phyloP scores from a whole-genome alignment of 2,888 invertebrate species.

The Caenorhabditis sp. region DNA sequence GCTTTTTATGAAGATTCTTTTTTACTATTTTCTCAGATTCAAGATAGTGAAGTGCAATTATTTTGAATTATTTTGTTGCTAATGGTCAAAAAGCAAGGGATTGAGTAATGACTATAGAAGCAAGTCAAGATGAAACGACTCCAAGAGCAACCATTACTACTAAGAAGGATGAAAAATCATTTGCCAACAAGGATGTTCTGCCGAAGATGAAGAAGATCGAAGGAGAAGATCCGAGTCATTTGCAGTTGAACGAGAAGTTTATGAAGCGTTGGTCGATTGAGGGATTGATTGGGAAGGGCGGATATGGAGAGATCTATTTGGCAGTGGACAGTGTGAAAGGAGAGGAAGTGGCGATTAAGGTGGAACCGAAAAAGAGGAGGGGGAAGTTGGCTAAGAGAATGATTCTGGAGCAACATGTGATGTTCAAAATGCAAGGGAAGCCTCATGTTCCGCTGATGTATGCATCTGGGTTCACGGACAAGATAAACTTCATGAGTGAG shows the following conservation, averaged over 20 bases:
- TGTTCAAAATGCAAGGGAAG: conserved; percentile 74
- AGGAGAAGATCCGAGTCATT: conserved; percentile 29
- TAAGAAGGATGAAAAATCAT: conserved; percentile 10
- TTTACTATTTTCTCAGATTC: background rate
- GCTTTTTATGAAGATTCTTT: background rate
- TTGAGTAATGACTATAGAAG: conserved; percentile 21
- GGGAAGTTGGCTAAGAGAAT: conserved; percentile 72
- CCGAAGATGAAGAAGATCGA: conserved; percentile 46
- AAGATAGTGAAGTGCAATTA: background rate
- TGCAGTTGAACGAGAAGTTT: conserved; percentile 66
- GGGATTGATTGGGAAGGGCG: conserved; percentile 66
- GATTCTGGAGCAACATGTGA: conserved; percentile 75
- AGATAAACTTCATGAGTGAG: conserved; percentile 64
- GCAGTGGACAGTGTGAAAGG: conserved; percentile 67
- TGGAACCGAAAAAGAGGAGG: conserved; percentile 71
- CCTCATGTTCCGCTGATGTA: conserved; percentile 75
- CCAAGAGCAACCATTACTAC: background rate
- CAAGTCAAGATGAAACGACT: conserved; percentile 22
- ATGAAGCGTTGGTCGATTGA: conserved; percentile 66
- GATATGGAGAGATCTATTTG: conserved; percentile 77
- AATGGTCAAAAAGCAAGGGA: conserved; percentile 23
- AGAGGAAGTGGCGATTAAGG: conserved; percentile 76
- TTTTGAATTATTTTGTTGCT: conserved; percentile 24
- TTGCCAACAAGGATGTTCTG: conserved; percentile 32
- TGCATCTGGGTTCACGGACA: conserved; percentile 68